phyloP scores from a whole-genome alignment of 2,888 invertebrate species.

The Oscheius sp. region DNA sequence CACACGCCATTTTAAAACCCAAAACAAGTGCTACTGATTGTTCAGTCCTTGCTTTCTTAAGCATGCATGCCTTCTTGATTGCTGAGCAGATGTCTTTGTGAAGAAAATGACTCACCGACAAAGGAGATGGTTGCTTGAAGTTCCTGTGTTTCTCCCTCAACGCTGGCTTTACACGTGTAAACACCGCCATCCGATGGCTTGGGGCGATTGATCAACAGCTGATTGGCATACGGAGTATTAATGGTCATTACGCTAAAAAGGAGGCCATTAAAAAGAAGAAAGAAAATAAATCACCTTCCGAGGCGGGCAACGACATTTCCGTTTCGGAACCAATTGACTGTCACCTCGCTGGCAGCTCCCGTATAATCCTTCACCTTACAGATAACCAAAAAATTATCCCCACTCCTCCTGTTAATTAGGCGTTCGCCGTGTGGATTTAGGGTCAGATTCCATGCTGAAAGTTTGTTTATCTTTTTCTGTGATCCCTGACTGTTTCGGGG shows the following conservation, averaged over 20 bases:
- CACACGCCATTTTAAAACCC: background rate
- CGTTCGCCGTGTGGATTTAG: slow-evolving; percentile 52
- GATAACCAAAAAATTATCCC: slow-evolving; percentile 56
- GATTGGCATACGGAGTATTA: slow-evolving; percentile 51
- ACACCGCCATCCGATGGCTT: slow-evolving; percentile 51
- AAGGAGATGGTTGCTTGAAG: slow-evolving; percentile 52
- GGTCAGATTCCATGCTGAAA: slow-evolving; percentile 55
- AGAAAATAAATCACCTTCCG: slow-evolving; percentile 47
- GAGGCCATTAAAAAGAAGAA: background rate
- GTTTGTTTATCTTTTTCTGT: no score
- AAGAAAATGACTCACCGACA: slow-evolving; percentile 49
- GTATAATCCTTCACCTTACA: slow-evolving; percentile 58
- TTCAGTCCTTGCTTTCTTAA: background rate
- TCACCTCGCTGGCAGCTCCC: slow-evolving; percentile 58
- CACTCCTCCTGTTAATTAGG: slow-evolving; percentile 49
- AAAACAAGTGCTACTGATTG: background rate
- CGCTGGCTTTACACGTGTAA: slow-evolving; percentile 53
- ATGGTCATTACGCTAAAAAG: slow-evolving; percentile 59
- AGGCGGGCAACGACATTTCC: slow-evolving; percentile 46
- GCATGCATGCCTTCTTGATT: background rate
- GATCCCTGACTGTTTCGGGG: background rate
- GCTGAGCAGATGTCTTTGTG: slow-evolving; percentile 3
- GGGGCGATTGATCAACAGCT: slow-evolving; percentile 57
- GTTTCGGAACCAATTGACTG: slow-evolving; percentile 55
- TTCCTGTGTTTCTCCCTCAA: slow-evolving; percentile 49